phyloP scores from a whole-genome alignment of 2,888 invertebrate genomes.

The Syrista parreyssii region DNA sequence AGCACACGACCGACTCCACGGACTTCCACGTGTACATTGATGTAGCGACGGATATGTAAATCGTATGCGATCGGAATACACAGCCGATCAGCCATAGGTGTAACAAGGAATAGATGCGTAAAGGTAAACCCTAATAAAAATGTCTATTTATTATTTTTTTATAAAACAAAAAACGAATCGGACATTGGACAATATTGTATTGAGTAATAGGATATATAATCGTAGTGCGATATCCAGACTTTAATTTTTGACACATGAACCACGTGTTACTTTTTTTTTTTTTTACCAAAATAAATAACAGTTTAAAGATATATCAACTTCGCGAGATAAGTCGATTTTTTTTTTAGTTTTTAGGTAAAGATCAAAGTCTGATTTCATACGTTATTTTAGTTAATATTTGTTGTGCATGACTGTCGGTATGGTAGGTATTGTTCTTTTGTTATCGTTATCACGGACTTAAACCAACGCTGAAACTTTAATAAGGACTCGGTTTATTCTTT shows the following conservation, averaged over 20 bases:
- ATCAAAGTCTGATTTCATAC: background rate
- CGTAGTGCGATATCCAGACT: no score
- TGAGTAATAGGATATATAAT: background rate
- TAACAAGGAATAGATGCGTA: background rate
- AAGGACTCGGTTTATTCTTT: background rate
- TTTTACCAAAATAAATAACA: background rate
- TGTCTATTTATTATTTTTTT: background rate
- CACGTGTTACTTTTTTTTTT: background rate
- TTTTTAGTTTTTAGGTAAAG: background rate
- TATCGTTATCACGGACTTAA: background rate
- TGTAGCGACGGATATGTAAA: constrained; percentile 19
- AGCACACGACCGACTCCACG: constrained; percentile 1
- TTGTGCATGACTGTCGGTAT: no score
- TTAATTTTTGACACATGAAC: background rate
- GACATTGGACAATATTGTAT: background rate
- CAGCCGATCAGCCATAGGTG: background rate
- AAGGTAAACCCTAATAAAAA: background rate
- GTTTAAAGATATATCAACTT: no score
- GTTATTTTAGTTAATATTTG: background rate
- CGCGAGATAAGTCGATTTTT: background rate
- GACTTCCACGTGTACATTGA: constrained; percentile 17
- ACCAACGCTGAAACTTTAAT: background rate
- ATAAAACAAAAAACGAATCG: background rate
- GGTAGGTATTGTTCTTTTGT: background rate
- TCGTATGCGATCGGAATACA: constrained; percentile 20